These are phyloP conservation scores for Crepidodera aurea DNA, from an alignment of 2,888 invertebrate genomes.

Conservation along the genomic window DNA sequence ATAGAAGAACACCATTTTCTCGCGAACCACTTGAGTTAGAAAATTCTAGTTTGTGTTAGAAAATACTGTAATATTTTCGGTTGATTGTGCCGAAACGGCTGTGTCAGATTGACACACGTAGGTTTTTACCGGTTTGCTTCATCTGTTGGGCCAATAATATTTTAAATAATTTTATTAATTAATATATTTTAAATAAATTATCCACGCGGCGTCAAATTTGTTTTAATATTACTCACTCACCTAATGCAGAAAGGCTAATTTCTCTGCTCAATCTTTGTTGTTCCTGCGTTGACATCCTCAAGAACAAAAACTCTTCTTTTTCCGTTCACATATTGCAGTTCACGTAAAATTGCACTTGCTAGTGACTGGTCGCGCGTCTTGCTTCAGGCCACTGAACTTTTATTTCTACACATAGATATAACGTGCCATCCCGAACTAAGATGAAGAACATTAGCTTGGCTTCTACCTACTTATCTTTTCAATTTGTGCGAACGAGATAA, in stretches of 20 bases:
- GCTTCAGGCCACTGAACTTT: constrained; percentile 27
- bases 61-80: no score
- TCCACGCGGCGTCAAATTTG: no score
- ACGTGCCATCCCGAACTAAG: constrained; percentile 12
- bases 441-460: neutral
- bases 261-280: constrained; percentile 60
- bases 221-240: no score
- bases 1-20: no score
- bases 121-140: no score
- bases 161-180: no score
- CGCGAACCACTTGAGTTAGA: no score
- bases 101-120: no score
- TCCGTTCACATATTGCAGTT: constrained; percentile 23
- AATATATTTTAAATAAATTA: no score
- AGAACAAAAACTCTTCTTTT: constrained; percentile 32
- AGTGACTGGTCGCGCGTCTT: constrained; percentile 3
- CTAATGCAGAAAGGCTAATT: constrained; percentile 62
- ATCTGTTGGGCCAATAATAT: no score
- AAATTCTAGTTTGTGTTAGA: no score
- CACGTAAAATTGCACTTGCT: constrained; percentile 16
- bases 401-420: constrained; percentile 20
- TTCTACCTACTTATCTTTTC: constrained; percentile 27
- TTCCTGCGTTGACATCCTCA: constrained; percentile 51
- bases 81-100: no score
- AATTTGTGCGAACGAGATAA: constrained; percentile 22